Evolutionary conservation across 2,888 invertebrate genomes (phyloP), one percentile per base, ranked within the genome.

Genomic region (Scrobipalpa atriplicella): DNA sequence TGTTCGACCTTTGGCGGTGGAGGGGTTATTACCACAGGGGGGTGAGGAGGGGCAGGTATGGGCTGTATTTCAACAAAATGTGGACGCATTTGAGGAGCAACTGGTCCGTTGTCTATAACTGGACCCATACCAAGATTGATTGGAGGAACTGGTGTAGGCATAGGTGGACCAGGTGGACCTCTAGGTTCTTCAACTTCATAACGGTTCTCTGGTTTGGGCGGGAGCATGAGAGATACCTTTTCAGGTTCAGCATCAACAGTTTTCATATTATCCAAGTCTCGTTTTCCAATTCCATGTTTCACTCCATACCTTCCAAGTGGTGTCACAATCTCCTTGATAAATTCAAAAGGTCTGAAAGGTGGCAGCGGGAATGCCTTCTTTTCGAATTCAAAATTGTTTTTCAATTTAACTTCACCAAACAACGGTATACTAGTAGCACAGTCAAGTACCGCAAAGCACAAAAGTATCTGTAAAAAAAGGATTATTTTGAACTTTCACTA

Each of bases 271-370:
- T 68, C 70, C n/a, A 69, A 71, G 66, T 73, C 77, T 60, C 83
- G 70, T 65, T 79, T 79, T 29, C 72, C 75, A 38, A 82, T 74
- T 0, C 66, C 70, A 71, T 81, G 81, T 66, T 76, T 78, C 11
- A 77, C 69, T 64, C 81, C 80, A 69, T 81, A 80, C 36, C 70
- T 73, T 56, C 84, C 85, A 41, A 89, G 81, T 0, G 87, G 84
- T 0, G 81, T 75, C 80, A 83, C 81, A 71, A 82, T 83, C 58
- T 86, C 83, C 18, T 77, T 83, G 10, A 85, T 73, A 43, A 85
- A 80, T 0, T 80, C 71, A 41, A 87, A 67, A 0, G 83, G 82
- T 58, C 79, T 80, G 0, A 80, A 74, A n/a, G 75, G 73, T 13
- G 52, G 63, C n/a, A 79, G 73, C 5, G 64, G 64, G 16, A 80